Conservation (phyloP, 1,140 invertebrate species). For the Aphidius gifuensis region DNA sequence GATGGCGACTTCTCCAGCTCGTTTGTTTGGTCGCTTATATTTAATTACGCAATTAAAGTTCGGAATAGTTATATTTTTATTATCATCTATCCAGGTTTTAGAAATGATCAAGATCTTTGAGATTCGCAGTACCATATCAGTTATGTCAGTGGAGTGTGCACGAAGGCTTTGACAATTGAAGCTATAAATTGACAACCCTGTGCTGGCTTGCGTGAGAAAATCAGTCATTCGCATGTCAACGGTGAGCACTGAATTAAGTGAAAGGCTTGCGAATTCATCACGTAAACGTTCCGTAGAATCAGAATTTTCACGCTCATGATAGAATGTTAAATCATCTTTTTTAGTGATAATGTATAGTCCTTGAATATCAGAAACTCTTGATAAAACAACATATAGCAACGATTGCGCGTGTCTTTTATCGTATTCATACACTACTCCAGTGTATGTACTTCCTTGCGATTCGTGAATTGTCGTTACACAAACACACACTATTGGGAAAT, state of each 20-base stretch:
- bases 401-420: constrained; percentile 22
- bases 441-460: constrained; percentile 30
- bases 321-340: constrained; percentile 9
- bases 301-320: constrained; percentile 12
- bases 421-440: constrained; percentile 29
- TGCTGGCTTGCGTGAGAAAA: constrained; percentile 9
- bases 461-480: constrained; percentile 37
- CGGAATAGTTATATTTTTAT: constrained; percentile 16
- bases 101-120: constrained; percentile 22
- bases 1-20: constrained; percentile 17
- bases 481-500: constrained; percentile 36
- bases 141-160: constrained; percentile 17
- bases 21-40: constrained; percentile 5
- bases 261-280: neutral
- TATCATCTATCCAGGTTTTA: constrained; percentile 20
- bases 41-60: constrained; percentile 14
- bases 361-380: constrained; percentile 16
- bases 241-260: neutral
- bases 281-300: neutral
- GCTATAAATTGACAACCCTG: constrained; percentile 15
- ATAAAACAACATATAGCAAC: constrained; percentile 24
- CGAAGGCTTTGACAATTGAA: constrained; percentile 27
- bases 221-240: neutral
- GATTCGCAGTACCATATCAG: constrained; percentile 11
- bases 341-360: constrained; percentile 13